Evolutionary conservation across 2,113 vertebrate genomes (phyloP).

Genomic region (Catharus bicknelli): DNA sequence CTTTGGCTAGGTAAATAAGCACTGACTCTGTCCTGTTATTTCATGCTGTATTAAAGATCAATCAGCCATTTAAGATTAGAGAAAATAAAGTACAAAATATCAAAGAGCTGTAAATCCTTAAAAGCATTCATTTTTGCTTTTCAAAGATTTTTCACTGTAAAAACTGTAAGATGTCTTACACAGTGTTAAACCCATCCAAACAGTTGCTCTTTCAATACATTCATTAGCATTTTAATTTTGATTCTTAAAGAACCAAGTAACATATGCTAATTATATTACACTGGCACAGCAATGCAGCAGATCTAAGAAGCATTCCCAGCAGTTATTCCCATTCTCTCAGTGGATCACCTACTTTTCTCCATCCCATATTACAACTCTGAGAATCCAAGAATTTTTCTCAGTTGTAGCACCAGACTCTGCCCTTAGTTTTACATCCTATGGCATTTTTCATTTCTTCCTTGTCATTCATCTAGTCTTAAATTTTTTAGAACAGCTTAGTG

Average conservation of each 20-base stretch:
- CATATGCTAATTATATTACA: background rate
- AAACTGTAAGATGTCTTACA: background rate
- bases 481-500: background rate
- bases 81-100: constrained; percentile 9
- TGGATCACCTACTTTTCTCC: background rate
- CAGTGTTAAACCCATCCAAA: background rate
- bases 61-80: background rate
- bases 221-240: background rate
- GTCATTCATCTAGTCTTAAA: background rate
- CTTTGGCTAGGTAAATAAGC: constrained; percentile 61
- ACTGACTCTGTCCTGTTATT: constrained; percentile 52
- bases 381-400: background rate
- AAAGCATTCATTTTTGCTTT: background rate
- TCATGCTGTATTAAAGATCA: constrained; percentile 54
- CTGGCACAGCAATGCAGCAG: background rate
- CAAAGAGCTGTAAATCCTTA: constrained; percentile 2
- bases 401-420: background rate
- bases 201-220: background rate
- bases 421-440: background rate
- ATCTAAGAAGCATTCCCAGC: background rate
- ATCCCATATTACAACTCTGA: background rate
- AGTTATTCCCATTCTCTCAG: background rate
- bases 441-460: background rate
- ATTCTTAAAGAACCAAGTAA: background rate
- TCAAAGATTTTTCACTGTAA: background rate